Percentiles rank a stretch among this genome's conserved stretches.
Evolutionary conservation across 2,113 vertebrate species (phyloP).

Genomic region (Trematocara stigmaticum): DNA sequence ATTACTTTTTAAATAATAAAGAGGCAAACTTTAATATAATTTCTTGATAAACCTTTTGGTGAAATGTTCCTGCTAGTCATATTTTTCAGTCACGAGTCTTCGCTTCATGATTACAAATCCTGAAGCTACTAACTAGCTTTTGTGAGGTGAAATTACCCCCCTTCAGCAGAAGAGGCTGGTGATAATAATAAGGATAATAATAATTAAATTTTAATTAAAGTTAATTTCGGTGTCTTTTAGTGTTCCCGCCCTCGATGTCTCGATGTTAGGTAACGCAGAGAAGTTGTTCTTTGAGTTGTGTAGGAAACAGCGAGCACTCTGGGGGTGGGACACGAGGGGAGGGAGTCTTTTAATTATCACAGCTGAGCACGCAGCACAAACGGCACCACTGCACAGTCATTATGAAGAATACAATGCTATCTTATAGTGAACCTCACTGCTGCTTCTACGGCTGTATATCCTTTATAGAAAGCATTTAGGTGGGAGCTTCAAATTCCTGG

Average conservation of each 20-base stretch:
- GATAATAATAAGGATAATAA: neutral
- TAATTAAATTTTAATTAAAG: neutral
- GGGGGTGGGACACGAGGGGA: neutral
- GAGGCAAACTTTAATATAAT: neutral
- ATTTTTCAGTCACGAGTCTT: neutral
- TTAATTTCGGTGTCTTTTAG: neutral
- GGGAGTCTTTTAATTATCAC: slow-evolving; percentile 50
- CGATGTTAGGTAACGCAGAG: neutral
- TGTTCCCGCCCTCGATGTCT: neutral
- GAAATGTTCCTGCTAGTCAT: neutral
- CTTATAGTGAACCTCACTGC: neutral
- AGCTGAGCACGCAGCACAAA: slow-evolving; percentile 29
- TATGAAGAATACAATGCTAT: neutral
- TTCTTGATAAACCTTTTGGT: neutral
- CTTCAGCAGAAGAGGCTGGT: neutral
- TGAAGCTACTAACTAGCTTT: neutral
- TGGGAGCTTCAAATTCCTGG: neutral
- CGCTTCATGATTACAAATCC: neutral
- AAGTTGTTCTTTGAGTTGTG: neutral
- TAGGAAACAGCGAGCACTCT: neutral
- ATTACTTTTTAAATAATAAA: neutral
- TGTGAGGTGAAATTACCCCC: neutral
- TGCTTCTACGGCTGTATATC: neutral
- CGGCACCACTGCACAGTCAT: slow-evolving; percentile 6
- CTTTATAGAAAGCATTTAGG: neutral